Conservation (phyloP, 2,113 vertebrate genomes). For the Thamnophis sirtalis region DNA sequence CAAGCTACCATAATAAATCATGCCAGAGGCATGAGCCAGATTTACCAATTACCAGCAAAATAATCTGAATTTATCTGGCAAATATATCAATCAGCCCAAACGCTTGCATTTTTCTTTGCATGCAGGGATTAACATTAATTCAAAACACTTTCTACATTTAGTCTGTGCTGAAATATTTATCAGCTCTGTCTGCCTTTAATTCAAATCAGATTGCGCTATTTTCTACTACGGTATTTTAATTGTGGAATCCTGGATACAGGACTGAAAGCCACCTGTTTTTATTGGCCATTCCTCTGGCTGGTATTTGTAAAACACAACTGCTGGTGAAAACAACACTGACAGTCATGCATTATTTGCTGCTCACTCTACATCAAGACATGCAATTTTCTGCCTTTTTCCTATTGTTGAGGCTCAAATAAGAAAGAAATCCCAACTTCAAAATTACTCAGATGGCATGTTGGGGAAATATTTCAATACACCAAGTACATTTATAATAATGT, state of each 20-base stretch:
- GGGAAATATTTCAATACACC: neutral
- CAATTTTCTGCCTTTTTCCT: neutral
- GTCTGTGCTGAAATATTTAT: neutral
- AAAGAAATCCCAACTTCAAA: neutral
- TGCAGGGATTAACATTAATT: neutral
- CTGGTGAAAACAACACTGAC: neutral
- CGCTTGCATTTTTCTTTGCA: neutral
- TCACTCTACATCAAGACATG: neutral
- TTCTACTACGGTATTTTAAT: neutral
- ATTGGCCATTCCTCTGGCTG: too few relatives aligned
- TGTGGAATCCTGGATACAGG: neutral
- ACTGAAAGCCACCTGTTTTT: neutral
- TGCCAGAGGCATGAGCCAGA: neutral
- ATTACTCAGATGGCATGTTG: neutral
- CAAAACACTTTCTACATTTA: neutral
- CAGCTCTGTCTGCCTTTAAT: neutral
- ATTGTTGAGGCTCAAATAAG: neutral
- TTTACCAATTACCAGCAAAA: neutral
- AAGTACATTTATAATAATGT: neutral
- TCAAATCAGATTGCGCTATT: neutral
- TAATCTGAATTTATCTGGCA: neutral
- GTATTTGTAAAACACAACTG: neutral
- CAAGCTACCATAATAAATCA: neutral
- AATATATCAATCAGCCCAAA: neutral
- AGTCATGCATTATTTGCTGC: neutral